Evolutionary conservation across 2,888 invertebrate species (phyloP).

Genomic region (Melitaea athalia): DNA sequence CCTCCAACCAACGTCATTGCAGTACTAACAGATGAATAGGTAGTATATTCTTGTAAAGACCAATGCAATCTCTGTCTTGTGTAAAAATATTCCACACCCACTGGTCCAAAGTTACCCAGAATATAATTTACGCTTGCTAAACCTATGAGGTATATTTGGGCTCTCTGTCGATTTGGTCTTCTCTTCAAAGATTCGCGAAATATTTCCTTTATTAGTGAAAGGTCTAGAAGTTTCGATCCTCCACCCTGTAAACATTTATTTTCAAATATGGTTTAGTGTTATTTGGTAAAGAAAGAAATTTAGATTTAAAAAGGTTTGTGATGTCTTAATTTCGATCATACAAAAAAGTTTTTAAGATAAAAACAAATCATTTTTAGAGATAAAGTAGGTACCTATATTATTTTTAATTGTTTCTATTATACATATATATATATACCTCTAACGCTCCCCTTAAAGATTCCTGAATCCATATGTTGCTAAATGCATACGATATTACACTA

Average conservation of each 20-base stretch:
- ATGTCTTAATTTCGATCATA: too few species aligned
- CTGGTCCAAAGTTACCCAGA: slow-evolving; percentile 65
- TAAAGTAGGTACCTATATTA: not conserved
- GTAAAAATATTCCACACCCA: slow-evolving; percentile 80
- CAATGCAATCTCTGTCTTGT: slow-evolving; percentile 83
- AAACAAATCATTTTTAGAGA: not conserved
- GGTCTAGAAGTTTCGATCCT: slow-evolving; percentile 55
- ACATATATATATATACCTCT: slow-evolving; percentile 56
- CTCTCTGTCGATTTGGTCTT: slow-evolving; percentile 72
- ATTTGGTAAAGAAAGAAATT: too few species aligned
- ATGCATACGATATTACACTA: slow-evolving; percentile 71
- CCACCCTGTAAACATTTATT: slow-evolving; percentile 50
- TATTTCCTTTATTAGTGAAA: slow-evolving; percentile 71
- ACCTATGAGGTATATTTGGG: slow-evolving; percentile 70
- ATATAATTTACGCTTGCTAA: slow-evolving; percentile 50
- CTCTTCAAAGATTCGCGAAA: slow-evolving; percentile 68
- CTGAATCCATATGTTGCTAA: slow-evolving; percentile 71
- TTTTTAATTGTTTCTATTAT: too few species aligned
- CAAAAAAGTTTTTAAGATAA: too few species aligned
- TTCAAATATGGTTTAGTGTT: too few species aligned
- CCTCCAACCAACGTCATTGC: slow-evolving; percentile 75
- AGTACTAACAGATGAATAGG: slow-evolving; percentile 72
- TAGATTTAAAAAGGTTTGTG: too few species aligned
- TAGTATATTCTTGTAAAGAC: slow-evolving; percentile 81
- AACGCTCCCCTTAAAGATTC: slow-evolving; percentile 77